phyloP scores from a whole-genome alignment of 2,888 invertebrate genomes.

The Neoaliturus tenellus region DNA sequence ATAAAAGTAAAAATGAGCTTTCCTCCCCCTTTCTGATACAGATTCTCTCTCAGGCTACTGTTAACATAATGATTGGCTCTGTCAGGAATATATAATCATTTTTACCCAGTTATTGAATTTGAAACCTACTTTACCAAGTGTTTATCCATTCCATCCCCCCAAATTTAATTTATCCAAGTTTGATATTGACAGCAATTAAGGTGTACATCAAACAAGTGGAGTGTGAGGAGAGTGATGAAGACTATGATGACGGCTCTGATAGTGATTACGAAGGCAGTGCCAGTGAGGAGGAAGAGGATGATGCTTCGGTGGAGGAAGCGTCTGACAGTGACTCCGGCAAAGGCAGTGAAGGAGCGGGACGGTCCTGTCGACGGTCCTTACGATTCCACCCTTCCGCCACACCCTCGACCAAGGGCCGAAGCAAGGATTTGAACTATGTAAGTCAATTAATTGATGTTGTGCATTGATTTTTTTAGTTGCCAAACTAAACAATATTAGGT shows the following conservation, averaged over 20 bases:
- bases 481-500: too few species aligned
- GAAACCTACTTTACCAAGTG: too few species aligned
- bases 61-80: too few species aligned
- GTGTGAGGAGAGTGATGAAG: constrained; percentile 5
- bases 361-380: constrained; percentile 27
- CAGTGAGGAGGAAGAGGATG: constrained; percentile 38
- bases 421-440: constrained; percentile 44
- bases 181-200: background rate
- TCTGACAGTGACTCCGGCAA: constrained; percentile 19
- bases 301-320: background rate
- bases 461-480: too few species aligned
- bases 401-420: background rate
- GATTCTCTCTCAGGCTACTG: too few species aligned
- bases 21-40: too few species aligned
- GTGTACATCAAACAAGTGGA: constrained; percentile 28
- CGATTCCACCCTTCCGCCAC: constrained; percentile 14
- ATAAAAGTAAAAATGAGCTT: too few species aligned
- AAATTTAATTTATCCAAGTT: too few species aligned
- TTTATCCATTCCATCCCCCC: too few species aligned
- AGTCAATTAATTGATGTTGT: background rate
- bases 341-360: constrained; percentile 30
- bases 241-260: background rate
- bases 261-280: constrained; percentile 26
- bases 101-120: too few species aligned
- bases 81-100: too few species aligned